Evolutionary conservation across 2,888 invertebrate genomes (phyloP), one percentile per base, ranked within the genome.

Genomic region (Cremastinae sp.): DNA sequence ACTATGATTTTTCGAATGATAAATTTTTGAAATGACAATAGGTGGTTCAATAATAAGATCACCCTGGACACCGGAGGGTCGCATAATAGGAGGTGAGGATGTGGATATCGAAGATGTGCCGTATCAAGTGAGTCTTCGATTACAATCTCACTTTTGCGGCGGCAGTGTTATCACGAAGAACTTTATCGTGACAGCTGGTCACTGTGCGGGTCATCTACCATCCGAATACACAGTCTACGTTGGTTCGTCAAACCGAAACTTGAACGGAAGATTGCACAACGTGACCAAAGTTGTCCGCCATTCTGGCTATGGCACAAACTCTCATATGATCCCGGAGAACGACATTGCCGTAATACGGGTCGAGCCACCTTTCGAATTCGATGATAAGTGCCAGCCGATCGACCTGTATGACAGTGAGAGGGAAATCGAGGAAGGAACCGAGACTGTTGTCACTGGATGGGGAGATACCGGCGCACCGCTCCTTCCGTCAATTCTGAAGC

Each of bases 141-240:
- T 12, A 0, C 0, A 2, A 0, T 55, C 43, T 45, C 92, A 92
- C 20, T 14, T 87, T 0, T 93, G 93, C 78, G 93, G 93, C 0
- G 93, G 92, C 0, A 88, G 91, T 0, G 90, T 92, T 8, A 87
- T 93, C 9, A 90, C 90, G 18, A 88, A 83, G 4, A 87, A 90
- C 45, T 90, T 90, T 0, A 85, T 93, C 1, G 72, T 93, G 0
- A 93, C 92, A 0, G 93, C 93, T 9, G 80, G 64, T 9, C 79
- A 79, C 39, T 81, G 81, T 16, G n/a, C 41, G 55, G 79, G 37
- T 12, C 18, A 3, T 28, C 79, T 82, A 0, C 41, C 89, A 90
- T 90, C 90, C 22, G 20, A 53, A 7, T 75, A 45, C 18, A 35
- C 79, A 20, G 84, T 93, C 0, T 91, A 92, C 0, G 89, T 91